A percentile compares a stretch with the other conserved stretches of the same genome.
Evolutionary conservation across 1,140 invertebrate genomes (phyloP).

Genomic region (Gyrodactylus bullatarudis): DNA sequence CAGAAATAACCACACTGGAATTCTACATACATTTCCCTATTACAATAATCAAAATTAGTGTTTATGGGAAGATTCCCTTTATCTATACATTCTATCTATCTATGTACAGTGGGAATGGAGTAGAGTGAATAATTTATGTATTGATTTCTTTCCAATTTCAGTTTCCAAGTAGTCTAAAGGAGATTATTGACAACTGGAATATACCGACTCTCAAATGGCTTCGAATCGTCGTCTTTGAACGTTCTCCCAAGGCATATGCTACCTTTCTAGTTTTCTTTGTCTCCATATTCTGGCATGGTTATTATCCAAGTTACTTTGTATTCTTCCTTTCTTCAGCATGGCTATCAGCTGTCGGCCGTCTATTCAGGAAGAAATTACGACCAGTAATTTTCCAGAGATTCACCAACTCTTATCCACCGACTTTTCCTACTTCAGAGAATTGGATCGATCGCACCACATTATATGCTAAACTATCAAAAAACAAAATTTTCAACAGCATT

Average conservation of each 20-base stretch:
- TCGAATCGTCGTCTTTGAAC: not conserved
- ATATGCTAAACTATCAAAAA: not conserved
- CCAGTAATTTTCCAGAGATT: not conserved
- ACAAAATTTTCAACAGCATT: not conserved
- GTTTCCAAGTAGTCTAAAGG: not conserved
- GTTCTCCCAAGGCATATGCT: not conserved
- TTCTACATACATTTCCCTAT: not conserved
- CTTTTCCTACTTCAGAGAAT: not conserved
- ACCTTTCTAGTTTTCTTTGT: not conserved
- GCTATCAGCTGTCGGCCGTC: not conserved
- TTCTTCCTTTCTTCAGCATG: not conserved
- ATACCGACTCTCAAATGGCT: not conserved
- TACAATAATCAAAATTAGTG: not conserved
- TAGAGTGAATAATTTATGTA: too few relatives aligned
- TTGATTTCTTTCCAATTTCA: not conserved
- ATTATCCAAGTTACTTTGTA: not conserved
- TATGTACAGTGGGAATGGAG: too few relatives aligned
- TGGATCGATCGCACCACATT: not conserved
- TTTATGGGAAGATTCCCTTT: too few relatives aligned
- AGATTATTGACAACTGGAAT: not conserved
- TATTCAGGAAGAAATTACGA: not conserved
- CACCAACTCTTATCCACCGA: not conserved
- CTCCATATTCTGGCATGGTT: not conserved
- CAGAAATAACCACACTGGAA: not conserved
- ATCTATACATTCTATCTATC: too few relatives aligned